Conservation (phyloP, 35 echinoderm and acorn worm species). For the Strongylocentrotus purpuratus region DNA sequence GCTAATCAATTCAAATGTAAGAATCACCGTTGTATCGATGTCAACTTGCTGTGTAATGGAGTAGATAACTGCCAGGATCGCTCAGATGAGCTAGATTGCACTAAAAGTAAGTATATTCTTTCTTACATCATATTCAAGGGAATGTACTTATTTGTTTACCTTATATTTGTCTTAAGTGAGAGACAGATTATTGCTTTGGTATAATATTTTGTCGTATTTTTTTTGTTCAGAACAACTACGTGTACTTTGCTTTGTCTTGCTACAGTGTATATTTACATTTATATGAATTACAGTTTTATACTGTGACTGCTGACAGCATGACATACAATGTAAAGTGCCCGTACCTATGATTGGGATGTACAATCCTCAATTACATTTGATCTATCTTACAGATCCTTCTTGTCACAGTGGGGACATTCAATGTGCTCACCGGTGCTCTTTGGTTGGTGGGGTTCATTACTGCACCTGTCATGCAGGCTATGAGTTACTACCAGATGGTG, state of each 20-base stretch:
- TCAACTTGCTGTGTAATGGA: conserved; percentile 44
- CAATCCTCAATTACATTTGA: neutral
- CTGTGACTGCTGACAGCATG: too few species aligned
- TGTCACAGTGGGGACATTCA: conserved; percentile 3
- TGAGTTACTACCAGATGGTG: conserved; percentile 41
- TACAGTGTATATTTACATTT: too few species aligned
- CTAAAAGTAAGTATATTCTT: conserved; percentile 27
- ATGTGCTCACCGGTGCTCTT: conserved; percentile 39
- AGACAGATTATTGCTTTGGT: too few species aligned
- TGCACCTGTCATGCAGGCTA: conserved; percentile 64
- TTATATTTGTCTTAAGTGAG: too few species aligned
- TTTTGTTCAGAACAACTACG: too few species aligned
- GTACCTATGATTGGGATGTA: too few species aligned
- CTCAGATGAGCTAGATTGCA: conserved; percentile 47
- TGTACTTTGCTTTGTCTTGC: too few species aligned
- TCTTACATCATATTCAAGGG: neutral
- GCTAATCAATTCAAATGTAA: conserved; percentile 40
- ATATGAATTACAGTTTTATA: too few species aligned
- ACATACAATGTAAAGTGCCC: too few species aligned
- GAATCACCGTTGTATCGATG: conserved; percentile 35
- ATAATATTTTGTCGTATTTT: too few species aligned
- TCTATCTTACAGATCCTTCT: neutral
- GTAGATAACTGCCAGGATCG: conserved; percentile 49
- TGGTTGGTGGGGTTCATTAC: neutral
- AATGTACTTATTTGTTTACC: too few species aligned